These are phyloP conservation scores for Cantharis lateralis DNA, from an alignment of 2,888 invertebrate genomes.

Conservation along the genomic window DNA sequence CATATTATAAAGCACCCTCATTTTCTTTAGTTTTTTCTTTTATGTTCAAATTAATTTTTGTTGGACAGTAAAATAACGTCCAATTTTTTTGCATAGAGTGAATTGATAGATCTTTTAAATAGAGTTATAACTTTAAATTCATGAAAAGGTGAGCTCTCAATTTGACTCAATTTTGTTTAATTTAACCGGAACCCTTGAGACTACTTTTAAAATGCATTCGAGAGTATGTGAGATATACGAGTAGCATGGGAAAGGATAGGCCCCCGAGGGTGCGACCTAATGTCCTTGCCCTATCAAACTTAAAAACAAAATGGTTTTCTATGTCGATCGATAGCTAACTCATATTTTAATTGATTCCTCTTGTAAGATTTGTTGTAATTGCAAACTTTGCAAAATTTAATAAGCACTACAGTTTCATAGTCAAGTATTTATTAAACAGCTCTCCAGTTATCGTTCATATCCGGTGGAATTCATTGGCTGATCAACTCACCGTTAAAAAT, in stretches of 20 bases:
- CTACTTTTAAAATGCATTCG: neutral
- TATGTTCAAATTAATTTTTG: neutral
- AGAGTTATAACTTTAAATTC: neutral
- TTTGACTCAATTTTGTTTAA: neutral
- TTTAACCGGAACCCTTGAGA: neutral
- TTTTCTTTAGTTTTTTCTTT: neutral
- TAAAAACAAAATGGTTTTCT: neutral
- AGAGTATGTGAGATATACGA: neutral
- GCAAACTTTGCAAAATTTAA: neutral
- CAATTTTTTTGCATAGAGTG: neutral
- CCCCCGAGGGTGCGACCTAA: neutral
- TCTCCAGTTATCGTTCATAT: neutral
- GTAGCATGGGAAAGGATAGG: neutral
- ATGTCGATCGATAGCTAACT: neutral
- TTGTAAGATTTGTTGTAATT: neutral
- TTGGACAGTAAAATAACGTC: neutral
- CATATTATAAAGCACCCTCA: neutral
- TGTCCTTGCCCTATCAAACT: neutral
- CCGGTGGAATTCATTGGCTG: neutral
- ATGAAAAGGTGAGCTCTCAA: neutral
- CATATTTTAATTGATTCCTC: neutral
- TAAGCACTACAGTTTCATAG: neutral
- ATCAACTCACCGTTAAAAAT: neutral
- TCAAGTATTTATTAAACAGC: neutral
- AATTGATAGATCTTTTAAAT: neutral